A percentile compares a stretch with the other conserved stretches of the same genome.
These are phyloP conservation scores for Apamea epomidion DNA, from an alignment of 2,888 invertebrate genomes.

Conservation along the genomic window DNA sequence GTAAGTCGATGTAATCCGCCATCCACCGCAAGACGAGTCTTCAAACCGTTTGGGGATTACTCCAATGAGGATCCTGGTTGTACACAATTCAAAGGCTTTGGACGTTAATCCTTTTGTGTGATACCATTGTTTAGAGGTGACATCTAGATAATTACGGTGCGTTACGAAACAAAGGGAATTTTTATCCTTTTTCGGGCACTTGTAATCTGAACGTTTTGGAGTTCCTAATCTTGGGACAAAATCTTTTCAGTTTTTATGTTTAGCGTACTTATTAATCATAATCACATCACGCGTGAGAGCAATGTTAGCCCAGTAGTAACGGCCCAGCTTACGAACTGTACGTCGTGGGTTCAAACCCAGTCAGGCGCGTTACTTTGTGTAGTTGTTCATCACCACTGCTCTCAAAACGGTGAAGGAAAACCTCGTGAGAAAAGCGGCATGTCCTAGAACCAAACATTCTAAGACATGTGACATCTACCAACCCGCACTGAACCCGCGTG, in stretches of 20 bases:
- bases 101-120: conserved; percentile 51
- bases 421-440: not conserved
- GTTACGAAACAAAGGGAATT: conserved; percentile 36
- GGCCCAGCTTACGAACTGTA: not conserved
- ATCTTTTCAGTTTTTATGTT: conserved; percentile 7
- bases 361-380: not conserved
- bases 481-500: not conserved
- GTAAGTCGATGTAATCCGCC: conserved; percentile 53
- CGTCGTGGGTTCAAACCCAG: not conserved
- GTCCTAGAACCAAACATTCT: not conserved
- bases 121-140: conserved; percentile 51
- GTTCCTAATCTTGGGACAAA: conserved; percentile 24
- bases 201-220: conserved; percentile 23
- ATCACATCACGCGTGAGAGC: not conserved
- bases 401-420: not conserved
- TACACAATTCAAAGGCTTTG: conserved; percentile 51
- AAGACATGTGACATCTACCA: not conserved
- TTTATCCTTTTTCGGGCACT: conserved; percentile 26
- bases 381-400: not conserved
- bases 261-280: not conserved
- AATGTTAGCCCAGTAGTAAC: not conserved
- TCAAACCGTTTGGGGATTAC: conserved; percentile 57
- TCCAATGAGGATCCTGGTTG: conserved; percentile 55
- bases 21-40: conserved; percentile 28
- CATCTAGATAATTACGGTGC: conserved; percentile 52